Conservation (phyloP, 2,113 vertebrate genomes). For the Laticauda colubrina region DNA sequence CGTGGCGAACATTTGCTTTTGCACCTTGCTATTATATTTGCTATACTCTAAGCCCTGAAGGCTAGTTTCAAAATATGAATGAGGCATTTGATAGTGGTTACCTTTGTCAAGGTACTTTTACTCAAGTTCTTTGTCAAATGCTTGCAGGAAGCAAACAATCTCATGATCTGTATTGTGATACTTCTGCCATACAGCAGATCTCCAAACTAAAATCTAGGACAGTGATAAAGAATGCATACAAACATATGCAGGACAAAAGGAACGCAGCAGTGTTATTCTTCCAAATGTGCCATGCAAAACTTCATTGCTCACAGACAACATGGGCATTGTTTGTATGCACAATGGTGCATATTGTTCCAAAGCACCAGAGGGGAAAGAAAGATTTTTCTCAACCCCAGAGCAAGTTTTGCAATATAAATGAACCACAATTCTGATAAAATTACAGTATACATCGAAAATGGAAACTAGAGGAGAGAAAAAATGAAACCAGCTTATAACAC, state of each 20-base stretch:
- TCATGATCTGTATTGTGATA: background rate
- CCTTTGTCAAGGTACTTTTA: background rate
- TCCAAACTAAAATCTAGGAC: background rate
- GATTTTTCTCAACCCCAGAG: background rate
- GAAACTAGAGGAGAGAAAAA: background rate
- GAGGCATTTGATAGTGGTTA: background rate
- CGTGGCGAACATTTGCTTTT: background rate
- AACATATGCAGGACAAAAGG: background rate
- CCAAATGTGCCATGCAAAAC: background rate
- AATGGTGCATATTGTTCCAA: background rate
- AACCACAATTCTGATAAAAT: background rate
- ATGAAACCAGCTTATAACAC: background rate
- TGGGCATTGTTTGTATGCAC: background rate
- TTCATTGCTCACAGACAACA: background rate
- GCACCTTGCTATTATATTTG: background rate
- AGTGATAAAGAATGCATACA: background rate
- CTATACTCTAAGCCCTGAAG: background rate
- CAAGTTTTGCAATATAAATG: background rate
- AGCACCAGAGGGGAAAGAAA: background rate
- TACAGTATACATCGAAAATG: background rate
- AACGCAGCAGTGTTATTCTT: background rate
- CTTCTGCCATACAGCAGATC: background rate
- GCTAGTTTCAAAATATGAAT: background rate
- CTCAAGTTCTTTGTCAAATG: background rate
- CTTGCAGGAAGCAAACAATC: background rate